Evolutionary conservation across 2,888 invertebrate species (phyloP), one percentile per base, ranked within the genome.

Genomic region (Drosophila algonquin): DNA sequence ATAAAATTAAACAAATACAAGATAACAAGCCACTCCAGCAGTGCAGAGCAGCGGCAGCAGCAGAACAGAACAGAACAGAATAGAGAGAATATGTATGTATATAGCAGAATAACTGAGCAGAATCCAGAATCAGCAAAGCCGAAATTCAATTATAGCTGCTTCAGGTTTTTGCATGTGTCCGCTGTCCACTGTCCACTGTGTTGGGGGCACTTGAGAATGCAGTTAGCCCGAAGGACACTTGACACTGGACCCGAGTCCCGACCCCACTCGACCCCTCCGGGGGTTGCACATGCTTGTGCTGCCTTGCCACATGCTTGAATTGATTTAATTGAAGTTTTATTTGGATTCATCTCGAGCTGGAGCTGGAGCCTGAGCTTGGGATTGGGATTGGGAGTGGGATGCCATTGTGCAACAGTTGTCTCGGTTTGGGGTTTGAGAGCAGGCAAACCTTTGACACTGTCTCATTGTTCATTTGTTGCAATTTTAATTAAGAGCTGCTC

Each of bases 401-500:
- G 48, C 32, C 40, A 45, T 65, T 44, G 67, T 51, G 67, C 56
- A 73, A 72, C 65, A 69, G 68, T 69, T 69, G 72, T 69, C 62
- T 50, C 30, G 27, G 52, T 4, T 27, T 54, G 64, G 35, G 30
- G 64, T 12, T 48, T 10, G 27, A 7, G 27, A 10, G 5, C 5
- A 35, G 21, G 14, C 27, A 40, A 40, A n/a, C 40, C 40, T 40
- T 40, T 51, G 27, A n/a, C n/a, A 27, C 27, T 24, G 21, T 59
- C 51, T 30, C 35, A 62, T 72, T 73, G 47, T 74, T 60, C 60
- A 58, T 69, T 80, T 71, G 67, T 60, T 79, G 80, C 77, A 40
- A 73, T 85, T 82, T 85, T 77, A 87, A 85, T 82, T 85, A 82
- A 81, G 82, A 79, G 60, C 67, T 69, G 73, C 79, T 76, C 59